phyloP scores from a whole-genome alignment of 2,797 vertebrate species.

The Hephaestus fuliginosus region DNA sequence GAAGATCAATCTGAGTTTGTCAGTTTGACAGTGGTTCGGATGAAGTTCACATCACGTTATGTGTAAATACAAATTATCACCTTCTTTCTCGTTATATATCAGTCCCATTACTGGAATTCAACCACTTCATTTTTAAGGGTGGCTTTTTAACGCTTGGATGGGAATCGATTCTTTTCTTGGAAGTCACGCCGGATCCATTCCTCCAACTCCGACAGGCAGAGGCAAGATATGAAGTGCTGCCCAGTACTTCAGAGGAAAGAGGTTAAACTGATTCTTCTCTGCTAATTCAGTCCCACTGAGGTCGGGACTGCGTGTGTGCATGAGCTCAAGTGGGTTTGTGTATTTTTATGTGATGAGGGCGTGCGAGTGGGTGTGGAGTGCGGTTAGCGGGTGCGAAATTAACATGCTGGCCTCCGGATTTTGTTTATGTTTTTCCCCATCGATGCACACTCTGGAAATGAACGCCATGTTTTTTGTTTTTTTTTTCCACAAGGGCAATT shows the following conservation, averaged over 20 bases:
- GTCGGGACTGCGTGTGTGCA: neutral
- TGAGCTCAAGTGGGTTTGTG: constrained; percentile 21
- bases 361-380: constrained; percentile 19
- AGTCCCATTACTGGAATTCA: constrained; percentile 57
- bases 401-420: constrained; percentile 29
- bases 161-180: constrained; percentile 67
- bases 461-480: constrained; percentile 23
- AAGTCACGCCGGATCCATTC: constrained; percentile 50
- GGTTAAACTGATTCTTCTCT: constrained; percentile 58
- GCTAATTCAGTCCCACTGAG: constrained; percentile 53
- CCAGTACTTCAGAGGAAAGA: constrained; percentile 42
- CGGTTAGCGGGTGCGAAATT: constrained; percentile 43
- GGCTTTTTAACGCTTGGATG: constrained; percentile 71
- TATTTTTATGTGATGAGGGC: constrained; percentile 24
- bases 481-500: constrained; percentile 40
- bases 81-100: constrained; percentile 54
- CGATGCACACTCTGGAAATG: constrained; percentile 1
- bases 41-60: constrained; percentile 9
- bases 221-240: constrained; percentile 54
- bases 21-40: neutral
- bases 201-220: constrained; percentile 47
- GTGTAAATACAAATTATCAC: constrained; percentile 59
- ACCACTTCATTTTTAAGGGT: constrained; percentile 43
- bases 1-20: constrained; percentile 23
- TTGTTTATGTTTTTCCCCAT: constrained; percentile 28